Evolutionary conservation across 2,888 invertebrate genomes (phyloP), one percentile per base, ranked within the genome.

Genomic region (Watsonalla cultraria): DNA sequence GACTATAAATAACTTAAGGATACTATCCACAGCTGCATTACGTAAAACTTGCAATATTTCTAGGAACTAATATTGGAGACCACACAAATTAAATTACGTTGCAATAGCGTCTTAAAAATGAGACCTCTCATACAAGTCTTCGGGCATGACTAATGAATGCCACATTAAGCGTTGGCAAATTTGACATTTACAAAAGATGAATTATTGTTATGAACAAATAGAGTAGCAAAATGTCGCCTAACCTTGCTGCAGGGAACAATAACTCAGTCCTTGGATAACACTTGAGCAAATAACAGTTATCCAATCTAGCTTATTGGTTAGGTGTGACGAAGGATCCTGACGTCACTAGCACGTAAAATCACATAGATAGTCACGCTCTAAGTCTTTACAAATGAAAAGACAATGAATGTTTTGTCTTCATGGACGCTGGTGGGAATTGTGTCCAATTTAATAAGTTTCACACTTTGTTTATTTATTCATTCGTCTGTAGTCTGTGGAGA

Each of bases 271-370:
- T 85, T 83, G 81, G 74, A 53, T 60, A 60, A 72, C 86, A 86
- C 79, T 84, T 86, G 85, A 69, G 65, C 73, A 84, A 86, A 86
- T 70, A 86, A 50, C 51, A 64, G 72, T 74, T 76, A 82, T 78
- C 71, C 75, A 76, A 79, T 76, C 62, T 63, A 72, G 74, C 74
- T 71, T 67, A 74, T 78, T 78, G 68, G 69, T 59, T 58, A 57
- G 58, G 61, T 54, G 56, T 68, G 68, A 70, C 60, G 62, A 65
- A 59, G 55, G 57, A 53, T 54, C 54, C 50, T 11, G 42, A 37
- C 37, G 42, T 42, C 42, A 42, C 11, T 11, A 5, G 9, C 4
- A 24, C 24, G 24, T 24, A 24, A 24, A 24, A 24, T 24, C 24
- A 24, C 24, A 24, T 24, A 24, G 24, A 24, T 24, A 24, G 24